Evolutionary conservation across 2,797 vertebrate genomes (phyloP), one percentile per base, ranked within the genome.

Genomic region (Nothura maculosa): DNA sequence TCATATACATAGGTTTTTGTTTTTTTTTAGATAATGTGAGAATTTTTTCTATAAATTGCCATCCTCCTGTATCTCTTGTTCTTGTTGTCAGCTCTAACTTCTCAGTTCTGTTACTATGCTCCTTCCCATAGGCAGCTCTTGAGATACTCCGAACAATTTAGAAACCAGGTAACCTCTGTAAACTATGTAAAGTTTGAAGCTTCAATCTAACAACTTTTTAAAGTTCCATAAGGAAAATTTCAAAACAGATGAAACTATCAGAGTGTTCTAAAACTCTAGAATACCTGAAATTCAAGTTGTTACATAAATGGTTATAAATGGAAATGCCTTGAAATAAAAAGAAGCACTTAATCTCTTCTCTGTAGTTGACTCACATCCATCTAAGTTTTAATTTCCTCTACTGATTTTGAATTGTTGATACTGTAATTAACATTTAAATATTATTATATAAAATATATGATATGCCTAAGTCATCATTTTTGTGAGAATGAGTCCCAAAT

Each of bases 21-120:
- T 52, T 28, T 38, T 73, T 38, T 89, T 70, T n/a, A 64, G 30
- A 43, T 45, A 52, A 75, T 64, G 2, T 50, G 8, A 58, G 18
- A 47, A 28, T 1, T 0, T 48, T 81, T 91, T 75, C 45, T 43
- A 0, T 6, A 57, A 54, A 2, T 36, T 78, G 5, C 1, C 15
- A 70, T 55, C 15, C 5, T 77, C 20, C 45, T 48, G 2, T 7
- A 42, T 6, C 11, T 38, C 5, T 19, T 63, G 63, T 45, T 45
- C 76, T 61, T 79, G 6, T 47, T 76, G 38, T 32, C 12, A 50
- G 19, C 50, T 28, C 14, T 52, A 76, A 48, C 32, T 67, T 67
- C 45, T 48, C 43, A 87, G 6, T 61, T 69, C 22, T 28, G 8
- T 20, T 76, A 38, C 30, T 60, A 38, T 60, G 58, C 62, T 40